Evolutionary conservation across 2,797 vertebrate genomes (phyloP), one percentile per base, ranked within the genome.

Genomic region (Caiman crocodilus): DNA sequence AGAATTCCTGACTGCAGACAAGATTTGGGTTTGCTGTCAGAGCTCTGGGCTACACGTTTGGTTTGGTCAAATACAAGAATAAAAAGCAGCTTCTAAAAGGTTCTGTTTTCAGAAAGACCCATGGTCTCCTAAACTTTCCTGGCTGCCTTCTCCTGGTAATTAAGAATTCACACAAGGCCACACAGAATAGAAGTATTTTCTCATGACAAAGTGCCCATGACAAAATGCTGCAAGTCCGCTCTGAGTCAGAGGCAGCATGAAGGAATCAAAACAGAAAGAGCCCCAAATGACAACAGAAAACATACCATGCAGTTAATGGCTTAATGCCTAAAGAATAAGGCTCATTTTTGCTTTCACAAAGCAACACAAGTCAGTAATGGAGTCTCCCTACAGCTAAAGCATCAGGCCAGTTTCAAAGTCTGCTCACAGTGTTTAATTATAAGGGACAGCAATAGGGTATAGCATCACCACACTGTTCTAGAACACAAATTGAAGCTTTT

Each of bases 301-400:
- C 14, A 10, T 0, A 2, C 14, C 12, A 14, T 4, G 15, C 18
- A 90, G 35, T 4, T 78, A 30, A 25, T 5, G 1, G 28, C 21
- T 1, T 0, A 76, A 76, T 1, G 8, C 25, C 35, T 56, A 35
- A 42, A 42, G 32, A 35, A 60, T 1, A 16, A 58, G 57, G 14
- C 7, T 14, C 12, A 1, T 89, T 92, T 89, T 89, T 84, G 87
- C 84, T 94, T 87, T 91, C 78, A 6, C 79, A 26, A 42, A 67
- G 60, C 1, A 0, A 23, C 0, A 2, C 7, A 2, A 1, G 1
- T 4, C 57, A 30, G 23, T 87, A 76, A 30, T 1, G 2, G 80
- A 75, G 94, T 88, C 94, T 84, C 79, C 74, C 30, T 1, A 21
- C 50, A 93, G 28, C 79, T 85, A 94, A 95, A 94, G 91, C 14